Conservation (phyloP, 2,113 vertebrate genomes). For the Edolisoma coerulescens region DNA sequence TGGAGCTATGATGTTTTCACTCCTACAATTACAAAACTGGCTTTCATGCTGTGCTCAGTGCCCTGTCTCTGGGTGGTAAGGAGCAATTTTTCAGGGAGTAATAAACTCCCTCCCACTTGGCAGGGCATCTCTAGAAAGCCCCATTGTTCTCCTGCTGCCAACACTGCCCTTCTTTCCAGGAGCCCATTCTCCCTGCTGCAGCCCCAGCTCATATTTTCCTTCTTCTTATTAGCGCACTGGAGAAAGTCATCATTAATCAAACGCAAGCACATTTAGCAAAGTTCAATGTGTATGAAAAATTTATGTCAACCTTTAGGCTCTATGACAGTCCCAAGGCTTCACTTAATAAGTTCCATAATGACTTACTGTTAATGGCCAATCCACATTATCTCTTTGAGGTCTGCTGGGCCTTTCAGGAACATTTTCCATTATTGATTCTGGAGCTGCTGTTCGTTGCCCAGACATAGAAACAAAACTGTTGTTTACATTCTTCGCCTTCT, state of each 20-base stretch:
- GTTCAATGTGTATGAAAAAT: conserved; percentile 62
- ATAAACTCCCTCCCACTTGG: background rate
- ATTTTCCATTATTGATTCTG: conserved; percentile 27
- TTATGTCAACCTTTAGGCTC: conserved; percentile 61
- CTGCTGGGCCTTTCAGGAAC: conserved; percentile 29
- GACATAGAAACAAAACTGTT: background rate
- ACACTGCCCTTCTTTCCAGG: background rate
- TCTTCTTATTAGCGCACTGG: background rate
- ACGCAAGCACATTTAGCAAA: conserved; percentile 52
- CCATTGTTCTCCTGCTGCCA: background rate
- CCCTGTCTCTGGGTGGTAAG: background rate
- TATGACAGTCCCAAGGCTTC: conserved; percentile 47
- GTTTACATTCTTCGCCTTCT: background rate
- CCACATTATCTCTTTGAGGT: conserved; percentile 34
- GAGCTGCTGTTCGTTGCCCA: background rate
- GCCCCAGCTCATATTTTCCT: background rate
- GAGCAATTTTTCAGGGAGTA: background rate
- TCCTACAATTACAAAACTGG: background rate
- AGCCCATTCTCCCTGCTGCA: background rate
- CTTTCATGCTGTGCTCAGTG: background rate
- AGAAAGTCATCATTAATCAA: conserved; percentile 61
- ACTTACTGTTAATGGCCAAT: conserved; percentile 28
- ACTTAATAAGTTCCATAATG: conserved; percentile 61
- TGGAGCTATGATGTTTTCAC: background rate
- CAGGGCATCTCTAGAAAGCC: background rate